These are phyloP conservation scores for Danio choprae DNA, from an alignment of 2,797 vertebrate species.

Conservation along the genomic window DNA sequence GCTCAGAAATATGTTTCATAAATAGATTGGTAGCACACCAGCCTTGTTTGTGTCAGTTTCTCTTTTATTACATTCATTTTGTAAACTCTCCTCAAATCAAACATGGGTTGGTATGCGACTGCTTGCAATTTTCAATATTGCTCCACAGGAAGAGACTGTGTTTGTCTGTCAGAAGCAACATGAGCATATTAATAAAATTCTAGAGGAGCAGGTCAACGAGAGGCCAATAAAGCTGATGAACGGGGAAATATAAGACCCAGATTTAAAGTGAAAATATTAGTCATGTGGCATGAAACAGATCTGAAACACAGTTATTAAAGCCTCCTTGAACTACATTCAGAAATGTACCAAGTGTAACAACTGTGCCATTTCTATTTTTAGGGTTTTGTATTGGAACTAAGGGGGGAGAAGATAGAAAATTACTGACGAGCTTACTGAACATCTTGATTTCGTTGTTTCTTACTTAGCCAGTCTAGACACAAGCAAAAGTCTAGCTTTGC, in stretches of 20 bases:
- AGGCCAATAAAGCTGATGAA: constrained; percentile 34
- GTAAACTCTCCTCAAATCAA: constrained; percentile 28
- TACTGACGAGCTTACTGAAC: neutral
- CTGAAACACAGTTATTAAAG: neutral
- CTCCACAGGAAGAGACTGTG: constrained; percentile 26
- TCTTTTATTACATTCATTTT: constrained; percentile 32
- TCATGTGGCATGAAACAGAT: neutral
- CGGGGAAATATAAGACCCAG: constrained; percentile 14
- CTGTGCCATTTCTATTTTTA: neutral
- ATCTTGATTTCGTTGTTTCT: neutral
- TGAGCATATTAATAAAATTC: constrained; percentile 30
- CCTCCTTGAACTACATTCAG: neutral
- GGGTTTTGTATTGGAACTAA: neutral
- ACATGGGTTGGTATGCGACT: constrained; percentile 21
- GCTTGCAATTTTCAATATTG: constrained; percentile 11
- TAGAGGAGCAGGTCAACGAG: constrained; percentile 17
- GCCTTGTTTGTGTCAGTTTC: constrained; percentile 4
- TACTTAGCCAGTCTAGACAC: neutral
- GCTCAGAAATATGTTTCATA: neutral
- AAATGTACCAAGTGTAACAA: neutral
- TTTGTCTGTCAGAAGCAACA: constrained; percentile 10
- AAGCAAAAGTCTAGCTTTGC: neutral
- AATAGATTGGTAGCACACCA: neutral
- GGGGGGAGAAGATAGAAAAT: neutral
- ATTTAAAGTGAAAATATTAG: constrained; percentile 3